Percentiles rank a stretch among this genome's conserved stretches.
Conservation (phyloP, 2,797 vertebrate species). For the Sebastes aleutianus region DNA sequence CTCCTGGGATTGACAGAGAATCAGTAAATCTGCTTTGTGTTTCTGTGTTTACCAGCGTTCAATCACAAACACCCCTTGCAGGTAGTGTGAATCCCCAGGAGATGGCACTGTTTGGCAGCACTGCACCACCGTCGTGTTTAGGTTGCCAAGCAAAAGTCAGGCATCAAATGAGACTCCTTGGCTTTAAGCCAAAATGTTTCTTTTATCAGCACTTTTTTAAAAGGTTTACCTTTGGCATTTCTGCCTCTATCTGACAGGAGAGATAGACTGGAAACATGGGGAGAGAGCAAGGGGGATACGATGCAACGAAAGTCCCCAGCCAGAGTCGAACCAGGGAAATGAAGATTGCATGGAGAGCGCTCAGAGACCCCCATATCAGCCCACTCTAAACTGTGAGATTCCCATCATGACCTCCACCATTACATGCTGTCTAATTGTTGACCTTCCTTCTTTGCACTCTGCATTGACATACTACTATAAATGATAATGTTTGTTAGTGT, state of each 20-base stretch:
- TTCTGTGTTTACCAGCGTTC: conserved; percentile 42
- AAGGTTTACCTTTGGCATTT: conserved; percentile 16
- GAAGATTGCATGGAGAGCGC: neutral
- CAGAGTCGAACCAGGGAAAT: neutral
- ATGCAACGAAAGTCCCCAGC: neutral
- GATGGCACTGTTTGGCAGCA: conserved; percentile 72
- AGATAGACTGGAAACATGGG: neutral
- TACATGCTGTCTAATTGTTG: neutral
- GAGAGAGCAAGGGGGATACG: neutral
- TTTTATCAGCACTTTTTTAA: conserved; percentile 7
- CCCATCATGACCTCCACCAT: neutral
- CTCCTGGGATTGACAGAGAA: conserved; percentile 49
- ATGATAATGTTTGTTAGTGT: neutral
- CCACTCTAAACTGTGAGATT: neutral
- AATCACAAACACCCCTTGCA: conserved; percentile 44
- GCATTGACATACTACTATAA: neutral
- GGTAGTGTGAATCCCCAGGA: conserved; percentile 56
- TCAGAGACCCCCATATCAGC: neutral
- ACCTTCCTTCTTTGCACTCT: neutral
- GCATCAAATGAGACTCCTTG: conserved; percentile 21
- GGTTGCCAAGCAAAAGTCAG: conserved; percentile 29
- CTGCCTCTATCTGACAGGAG: conserved; percentile 23
- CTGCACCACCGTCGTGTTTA: conserved; percentile 4
- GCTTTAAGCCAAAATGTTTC: conserved; percentile 27
- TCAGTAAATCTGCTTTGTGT: conserved; percentile 51